These are phyloP conservation scores for Trichonephila clavata DNA, from an alignment of 1,140 invertebrate species.

Conservation along the genomic window DNA sequence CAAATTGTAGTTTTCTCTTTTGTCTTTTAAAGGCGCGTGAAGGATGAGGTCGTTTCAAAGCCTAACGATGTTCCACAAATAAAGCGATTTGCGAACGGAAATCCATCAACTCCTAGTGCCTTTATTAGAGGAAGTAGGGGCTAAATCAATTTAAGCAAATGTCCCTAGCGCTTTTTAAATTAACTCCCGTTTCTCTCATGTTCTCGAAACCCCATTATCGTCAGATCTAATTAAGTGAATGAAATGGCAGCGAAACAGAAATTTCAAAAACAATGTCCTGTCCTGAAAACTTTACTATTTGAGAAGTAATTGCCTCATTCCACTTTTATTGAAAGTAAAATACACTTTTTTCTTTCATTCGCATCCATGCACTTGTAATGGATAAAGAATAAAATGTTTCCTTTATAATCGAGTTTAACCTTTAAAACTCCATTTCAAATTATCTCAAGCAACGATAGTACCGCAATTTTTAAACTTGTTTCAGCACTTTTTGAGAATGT, in stretches of 20 bases:
- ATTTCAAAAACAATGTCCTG: slow-evolving; percentile 68
- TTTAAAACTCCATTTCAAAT: slow-evolving; percentile 42
- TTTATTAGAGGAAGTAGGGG: slow-evolving; percentile 60
- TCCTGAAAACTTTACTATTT: slow-evolving; percentile 61
- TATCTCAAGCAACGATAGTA: slow-evolving; percentile 2
- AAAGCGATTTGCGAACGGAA: slow-evolving; percentile 73
- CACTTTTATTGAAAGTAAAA: slow-evolving; percentile 58
- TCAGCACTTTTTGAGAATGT: background rate
- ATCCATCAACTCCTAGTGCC: slow-evolving; percentile 60
- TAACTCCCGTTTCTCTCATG: slow-evolving; percentile 58
- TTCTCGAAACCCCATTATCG: slow-evolving; percentile 62
- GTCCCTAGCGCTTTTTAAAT: slow-evolving; percentile 67
- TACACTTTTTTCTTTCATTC: slow-evolving; percentile 31
- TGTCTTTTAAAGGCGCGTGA: slow-evolving; percentile 52
- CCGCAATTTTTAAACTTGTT: slow-evolving; percentile 23
- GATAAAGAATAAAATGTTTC: slow-evolving; percentile 54
- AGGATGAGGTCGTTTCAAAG: slow-evolving; percentile 55
- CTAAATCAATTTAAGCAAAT: slow-evolving; percentile 69
- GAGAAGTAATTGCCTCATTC: slow-evolving; percentile 64
- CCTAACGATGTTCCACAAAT: slow-evolving; percentile 72
- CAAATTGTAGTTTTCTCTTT: slow-evolving; percentile 56
- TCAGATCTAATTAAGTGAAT: slow-evolving; percentile 69
- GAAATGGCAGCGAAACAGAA: slow-evolving; percentile 68
- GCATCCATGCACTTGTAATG: slow-evolving; percentile 32
- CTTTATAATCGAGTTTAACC: slow-evolving; percentile 50